These are phyloP conservation scores for Matsumurasca onukii DNA, from an alignment of 1,140 invertebrate species.

Conservation along the genomic window DNA sequence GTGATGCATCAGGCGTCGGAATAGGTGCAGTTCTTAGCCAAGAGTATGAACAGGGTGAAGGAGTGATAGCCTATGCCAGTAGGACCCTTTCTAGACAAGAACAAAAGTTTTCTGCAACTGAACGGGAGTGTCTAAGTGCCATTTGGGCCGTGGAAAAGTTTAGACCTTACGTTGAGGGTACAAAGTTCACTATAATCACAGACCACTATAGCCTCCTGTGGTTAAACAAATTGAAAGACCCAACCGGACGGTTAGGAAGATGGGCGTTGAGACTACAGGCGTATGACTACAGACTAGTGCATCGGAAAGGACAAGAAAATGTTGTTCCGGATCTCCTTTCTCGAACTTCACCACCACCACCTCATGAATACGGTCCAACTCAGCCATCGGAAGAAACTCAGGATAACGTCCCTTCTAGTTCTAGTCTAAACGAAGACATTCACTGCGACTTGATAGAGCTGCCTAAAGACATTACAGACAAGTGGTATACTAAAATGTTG, in stretches of 20 bases:
- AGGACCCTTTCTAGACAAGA: not conserved
- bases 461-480: not conserved
- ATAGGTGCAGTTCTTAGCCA: conserved; percentile 7
- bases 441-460: not conserved
- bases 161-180: conserved; percentile 3
- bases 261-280: not conserved
- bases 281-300: not conserved
- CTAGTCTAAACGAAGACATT: not conserved
- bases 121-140: conserved; percentile 7
- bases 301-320: conserved; percentile 7
- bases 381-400: too few species aligned
- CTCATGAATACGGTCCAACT: not conserved
- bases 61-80: conserved; percentile 11
- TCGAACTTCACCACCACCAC: not conserved
- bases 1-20: conserved; percentile 1
- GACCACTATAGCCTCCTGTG: conserved; percentile 18
- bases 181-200: conserved; percentile 3
- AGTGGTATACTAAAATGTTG: not conserved
- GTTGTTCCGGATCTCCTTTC: not conserved
- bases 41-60: not conserved
- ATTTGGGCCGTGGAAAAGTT: conserved; percentile 12
- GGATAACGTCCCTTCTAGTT: too few species aligned
- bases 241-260: not conserved
- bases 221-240: not conserved
- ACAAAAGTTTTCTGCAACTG: conserved; percentile 9